Percentiles rank a stretch among this genome's conserved stretches.
These are phyloP conservation scores for Rhopalosiphum nymphaeae DNA, from an alignment of 2,888 invertebrate species.

Conservation along the genomic window DNA sequence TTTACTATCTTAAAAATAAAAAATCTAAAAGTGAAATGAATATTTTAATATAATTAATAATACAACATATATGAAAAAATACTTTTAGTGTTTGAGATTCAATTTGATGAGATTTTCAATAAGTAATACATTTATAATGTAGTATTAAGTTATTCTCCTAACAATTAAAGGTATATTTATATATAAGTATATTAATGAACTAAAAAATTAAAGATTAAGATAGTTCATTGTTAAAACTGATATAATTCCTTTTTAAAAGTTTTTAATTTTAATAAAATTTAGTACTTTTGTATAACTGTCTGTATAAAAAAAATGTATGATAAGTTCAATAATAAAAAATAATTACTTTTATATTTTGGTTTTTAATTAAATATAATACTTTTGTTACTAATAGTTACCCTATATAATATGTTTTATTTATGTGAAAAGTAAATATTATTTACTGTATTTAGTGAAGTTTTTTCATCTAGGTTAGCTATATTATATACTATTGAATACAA, in stretches of 20 bases:
- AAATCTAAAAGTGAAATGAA: slow-evolving; percentile 21
- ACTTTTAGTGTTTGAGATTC: slow-evolving; percentile 38
- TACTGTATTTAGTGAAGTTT: not conserved
- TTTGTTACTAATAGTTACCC: slow-evolving; percentile 35
- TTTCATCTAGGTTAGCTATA: not conserved
- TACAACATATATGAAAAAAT: slow-evolving; percentile 30
- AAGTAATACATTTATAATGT: not conserved
- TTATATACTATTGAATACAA: not conserved
- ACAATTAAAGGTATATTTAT: not conserved
- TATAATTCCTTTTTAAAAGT: not conserved
- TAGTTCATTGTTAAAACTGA: not conserved
- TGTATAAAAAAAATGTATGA: not conserved
- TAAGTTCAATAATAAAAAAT: not conserved
- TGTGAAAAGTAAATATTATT: not conserved
- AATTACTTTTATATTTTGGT: not conserved
- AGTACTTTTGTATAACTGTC: not conserved
- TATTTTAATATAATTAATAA: slow-evolving; percentile 30
- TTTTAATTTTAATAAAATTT: not conserved
- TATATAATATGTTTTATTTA: not conserved
- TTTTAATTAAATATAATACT: not conserved
- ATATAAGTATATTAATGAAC: not conserved
- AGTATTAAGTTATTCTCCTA: not conserved
- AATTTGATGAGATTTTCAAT: not conserved
- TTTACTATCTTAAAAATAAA: not conserved
- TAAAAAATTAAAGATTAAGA: not conserved